Conservation (phyloP, 2,113 vertebrate genomes). For the Neotoma lepida region DNA sequence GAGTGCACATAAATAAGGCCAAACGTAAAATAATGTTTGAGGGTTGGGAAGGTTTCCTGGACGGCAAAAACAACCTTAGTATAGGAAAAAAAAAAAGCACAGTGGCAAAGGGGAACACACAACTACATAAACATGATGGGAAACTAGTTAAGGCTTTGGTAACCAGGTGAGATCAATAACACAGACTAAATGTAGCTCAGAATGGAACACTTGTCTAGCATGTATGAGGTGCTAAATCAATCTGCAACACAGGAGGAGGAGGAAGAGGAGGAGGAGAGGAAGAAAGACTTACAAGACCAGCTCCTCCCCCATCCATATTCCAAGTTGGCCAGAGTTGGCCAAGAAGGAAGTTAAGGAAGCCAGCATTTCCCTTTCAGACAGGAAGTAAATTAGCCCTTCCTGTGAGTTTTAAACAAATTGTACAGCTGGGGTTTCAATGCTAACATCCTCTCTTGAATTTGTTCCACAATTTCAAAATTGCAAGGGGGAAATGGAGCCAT, state of each 20-base stretch:
- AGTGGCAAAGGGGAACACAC: background rate
- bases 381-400: conserved; percentile 87
- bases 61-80: background rate
- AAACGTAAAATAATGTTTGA: conserved; percentile 9
- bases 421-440: conserved; percentile 82
- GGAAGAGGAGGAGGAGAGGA: no score
- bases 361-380: conserved; percentile 86
- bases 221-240: background rate
- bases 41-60: conserved; percentile 36
- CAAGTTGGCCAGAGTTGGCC: conserved; percentile 65
- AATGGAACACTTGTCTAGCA: background rate
- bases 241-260: background rate
- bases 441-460: conserved; percentile 69
- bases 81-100: background rate
- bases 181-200: background rate
- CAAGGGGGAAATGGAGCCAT: conserved; percentile 29
- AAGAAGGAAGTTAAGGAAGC: conserved; percentile 84
- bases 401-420: conserved; percentile 83
- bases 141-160: background rate
- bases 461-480: conserved; percentile 66
- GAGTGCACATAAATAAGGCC: background rate
- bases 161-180: background rate
- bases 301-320: conserved; percentile 40
- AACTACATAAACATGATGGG: background rate
- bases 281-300: background rate